Percentiles rank a stretch among this genome's conserved stretches.
Evolutionary conservation across 1,140 invertebrate species (phyloP).

Genomic region (Globodera ellingtonae): DNA sequence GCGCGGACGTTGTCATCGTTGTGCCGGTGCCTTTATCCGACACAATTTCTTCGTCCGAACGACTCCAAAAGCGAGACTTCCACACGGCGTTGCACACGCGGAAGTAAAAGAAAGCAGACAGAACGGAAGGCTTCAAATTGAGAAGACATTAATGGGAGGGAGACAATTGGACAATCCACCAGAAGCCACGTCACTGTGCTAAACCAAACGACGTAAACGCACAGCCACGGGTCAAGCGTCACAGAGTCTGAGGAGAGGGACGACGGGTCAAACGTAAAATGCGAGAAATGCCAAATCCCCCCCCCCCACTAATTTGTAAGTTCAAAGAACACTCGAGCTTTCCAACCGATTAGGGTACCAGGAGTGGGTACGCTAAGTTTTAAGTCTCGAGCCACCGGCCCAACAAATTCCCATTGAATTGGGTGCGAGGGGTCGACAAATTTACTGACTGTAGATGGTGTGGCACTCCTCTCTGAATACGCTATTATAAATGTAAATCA

Average conservation of each 20-base stretch:
- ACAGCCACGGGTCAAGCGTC: constrained; percentile 18
- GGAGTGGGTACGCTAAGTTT: no score
- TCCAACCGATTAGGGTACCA: no score
- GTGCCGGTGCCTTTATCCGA: constrained; percentile 6
- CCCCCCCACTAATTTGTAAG: neutral
- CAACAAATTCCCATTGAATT: no score
- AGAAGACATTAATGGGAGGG: neutral
- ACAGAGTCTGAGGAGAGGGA: neutral
- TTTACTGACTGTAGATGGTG: constrained; percentile 35
- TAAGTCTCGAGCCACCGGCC: no score
- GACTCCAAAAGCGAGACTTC: constrained; percentile 34
- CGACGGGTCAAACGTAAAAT: neutral
- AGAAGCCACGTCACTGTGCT: constrained; percentile 57
- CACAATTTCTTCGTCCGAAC: constrained; percentile 11
- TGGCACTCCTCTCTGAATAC: constrained; percentile 43
- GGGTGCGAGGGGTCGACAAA: no score
- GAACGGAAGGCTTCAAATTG: constrained; percentile 46
- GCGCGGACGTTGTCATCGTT: neutral
- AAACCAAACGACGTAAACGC: constrained; percentile 55
- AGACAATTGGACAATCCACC: neutral
- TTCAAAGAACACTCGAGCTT: neutral
- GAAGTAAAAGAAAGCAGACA: constrained; percentile 55
- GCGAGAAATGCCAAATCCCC: neutral
- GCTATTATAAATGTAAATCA: neutral
- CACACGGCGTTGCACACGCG: constrained; percentile 52